Evolutionary conservation across 1,140 invertebrate species (phyloP).

Genomic region (Ceratosolen solmsi): DNA sequence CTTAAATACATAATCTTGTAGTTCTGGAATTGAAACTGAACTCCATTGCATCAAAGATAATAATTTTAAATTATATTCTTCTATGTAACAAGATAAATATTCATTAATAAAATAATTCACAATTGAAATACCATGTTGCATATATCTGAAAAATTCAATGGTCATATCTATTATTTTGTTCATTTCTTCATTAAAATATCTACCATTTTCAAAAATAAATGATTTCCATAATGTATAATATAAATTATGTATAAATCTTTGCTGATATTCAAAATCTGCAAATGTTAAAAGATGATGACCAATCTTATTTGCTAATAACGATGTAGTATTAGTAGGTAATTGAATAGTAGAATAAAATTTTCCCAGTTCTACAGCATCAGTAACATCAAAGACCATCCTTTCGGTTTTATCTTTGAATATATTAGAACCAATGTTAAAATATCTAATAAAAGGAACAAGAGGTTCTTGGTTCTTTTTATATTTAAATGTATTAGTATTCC

Average conservation of each 20-base stretch:
- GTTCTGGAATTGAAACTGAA: constrained; percentile 60
- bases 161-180: constrained; percentile 64
- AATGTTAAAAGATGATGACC: constrained; percentile 69
- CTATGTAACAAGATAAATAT: constrained; percentile 62
- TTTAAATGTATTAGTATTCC: constrained; percentile 56
- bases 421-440: constrained; percentile 66
- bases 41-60: constrained; percentile 67
- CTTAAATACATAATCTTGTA: constrained; percentile 59
- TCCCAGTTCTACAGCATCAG: constrained; percentile 62
- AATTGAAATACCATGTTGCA: constrained; percentile 69
- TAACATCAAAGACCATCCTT: constrained; percentile 67
- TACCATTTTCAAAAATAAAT: constrained; percentile 64
- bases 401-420: constrained; percentile 60
- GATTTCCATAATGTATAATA: constrained; percentile 67
- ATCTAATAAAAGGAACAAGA: constrained; percentile 64
- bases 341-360: constrained; percentile 62
- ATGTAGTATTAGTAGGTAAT: constrained; percentile 66
- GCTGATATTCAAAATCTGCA: constrained; percentile 65
- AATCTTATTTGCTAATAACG: constrained; percentile 64
- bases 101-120: constrained; percentile 66
- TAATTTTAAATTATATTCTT: constrained; percentile 60
- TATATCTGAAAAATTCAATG: constrained; percentile 65
- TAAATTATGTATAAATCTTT: constrained; percentile 69
- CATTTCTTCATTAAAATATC: constrained; percentile 62
- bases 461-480: constrained; percentile 49